Evolutionary conservation across 2,888 invertebrate species (phyloP).

Genomic region (Linnaemya tessellans): DNA sequence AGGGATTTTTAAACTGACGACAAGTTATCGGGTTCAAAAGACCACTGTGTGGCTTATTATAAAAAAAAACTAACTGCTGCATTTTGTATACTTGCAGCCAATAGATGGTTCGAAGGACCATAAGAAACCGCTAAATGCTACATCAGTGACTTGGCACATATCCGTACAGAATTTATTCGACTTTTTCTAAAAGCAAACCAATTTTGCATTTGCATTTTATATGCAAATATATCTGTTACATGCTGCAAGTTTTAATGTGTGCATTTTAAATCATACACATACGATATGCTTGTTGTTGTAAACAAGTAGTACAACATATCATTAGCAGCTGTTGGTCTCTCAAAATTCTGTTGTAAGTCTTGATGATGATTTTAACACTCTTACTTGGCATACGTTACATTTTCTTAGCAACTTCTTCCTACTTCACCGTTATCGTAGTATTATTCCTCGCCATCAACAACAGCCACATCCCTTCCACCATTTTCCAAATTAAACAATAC

Average conservation of each 20-base stretch:
- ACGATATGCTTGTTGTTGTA: not conserved
- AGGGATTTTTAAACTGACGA: no score
- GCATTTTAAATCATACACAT: not conserved
- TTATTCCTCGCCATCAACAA: not conserved
- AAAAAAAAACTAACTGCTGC: no score
- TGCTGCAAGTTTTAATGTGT: not conserved
- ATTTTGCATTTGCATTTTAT: not conserved
- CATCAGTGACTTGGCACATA: no score
- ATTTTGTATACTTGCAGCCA: no score
- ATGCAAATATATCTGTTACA: not conserved
- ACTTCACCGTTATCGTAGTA: not conserved
- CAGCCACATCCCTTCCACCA: not conserved
- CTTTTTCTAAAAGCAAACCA: not conserved
- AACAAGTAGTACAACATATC: conserved; percentile 19
- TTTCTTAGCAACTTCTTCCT: not conserved
- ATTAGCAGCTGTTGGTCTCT: conserved; percentile 58
- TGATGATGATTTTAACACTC: conserved; percentile 56
- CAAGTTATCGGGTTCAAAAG: not conserved
- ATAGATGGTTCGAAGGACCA: not conserved
- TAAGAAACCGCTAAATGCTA: not conserved
- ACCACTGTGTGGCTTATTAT: not conserved
- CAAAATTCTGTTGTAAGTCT: conserved; percentile 27
- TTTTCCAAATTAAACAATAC: not conserved
- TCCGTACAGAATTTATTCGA: no score
- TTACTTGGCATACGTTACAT: conserved; percentile 33